These are phyloP conservation scores for Macrobrachium nipponense DNA, from an alignment of 1,140 invertebrate species.

Conservation along the genomic window DNA sequence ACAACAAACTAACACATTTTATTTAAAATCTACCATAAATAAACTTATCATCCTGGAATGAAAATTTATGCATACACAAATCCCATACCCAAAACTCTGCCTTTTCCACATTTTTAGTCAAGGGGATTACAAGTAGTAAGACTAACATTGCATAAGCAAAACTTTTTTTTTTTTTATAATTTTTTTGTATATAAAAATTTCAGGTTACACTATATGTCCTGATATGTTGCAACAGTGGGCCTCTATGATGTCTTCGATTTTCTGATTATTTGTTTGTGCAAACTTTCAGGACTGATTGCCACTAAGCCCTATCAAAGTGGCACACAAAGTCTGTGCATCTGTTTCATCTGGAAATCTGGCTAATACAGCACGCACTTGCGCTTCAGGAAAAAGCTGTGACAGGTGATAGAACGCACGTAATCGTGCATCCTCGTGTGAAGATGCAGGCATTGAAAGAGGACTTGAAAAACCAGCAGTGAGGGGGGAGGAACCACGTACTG, in stretches of 20 bases:
- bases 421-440: conserved; percentile 76
- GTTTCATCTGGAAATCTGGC: conserved; percentile 86
- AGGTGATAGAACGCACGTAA: conserved; percentile 85
- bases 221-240: no score
- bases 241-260: no score
- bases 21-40: no score
- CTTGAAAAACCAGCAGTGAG: conserved; percentile 35
- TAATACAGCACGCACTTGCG: conserved; percentile 87
- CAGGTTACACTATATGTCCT: no score
- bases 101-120: neutral
- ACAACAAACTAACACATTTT: neutral
- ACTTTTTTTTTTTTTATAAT: neutral
- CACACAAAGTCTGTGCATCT: conserved; percentile 88
- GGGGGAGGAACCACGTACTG: conserved; percentile 53
- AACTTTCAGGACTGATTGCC: conserved; percentile 37
- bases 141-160: neutral
- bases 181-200: neutral
- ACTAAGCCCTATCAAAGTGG: conserved; percentile 77
- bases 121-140: neutral
- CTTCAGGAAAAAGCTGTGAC: conserved; percentile 87
- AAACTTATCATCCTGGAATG: no score
- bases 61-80: neutral
- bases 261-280: neutral
- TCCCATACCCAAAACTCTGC: neutral
- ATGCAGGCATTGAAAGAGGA: conserved; percentile 66